A percentile compares a stretch with the other conserved stretches of the same genome.
Evolutionary conservation across 1,140 invertebrate species (phyloP).

Genomic region (Calycopis cecrops): DNA sequence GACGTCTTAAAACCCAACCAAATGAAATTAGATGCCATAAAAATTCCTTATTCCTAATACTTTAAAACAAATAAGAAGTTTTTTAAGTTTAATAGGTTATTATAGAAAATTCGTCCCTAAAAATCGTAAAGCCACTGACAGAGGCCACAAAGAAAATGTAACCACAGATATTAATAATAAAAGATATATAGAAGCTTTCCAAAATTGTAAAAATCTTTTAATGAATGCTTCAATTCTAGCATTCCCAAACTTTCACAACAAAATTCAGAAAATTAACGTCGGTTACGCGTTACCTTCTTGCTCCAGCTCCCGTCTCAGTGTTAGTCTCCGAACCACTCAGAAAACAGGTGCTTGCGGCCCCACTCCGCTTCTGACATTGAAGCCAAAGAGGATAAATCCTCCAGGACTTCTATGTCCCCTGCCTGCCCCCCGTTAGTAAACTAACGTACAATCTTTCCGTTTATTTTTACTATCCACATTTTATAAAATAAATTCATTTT

Average conservation of each 20-base stretch:
- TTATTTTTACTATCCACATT: no score
- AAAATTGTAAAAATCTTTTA: conserved; percentile 21
- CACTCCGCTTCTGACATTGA: no score
- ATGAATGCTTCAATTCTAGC: conserved; percentile 31
- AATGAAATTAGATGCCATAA: conserved; percentile 51
- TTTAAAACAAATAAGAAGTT: conserved; percentile 42
- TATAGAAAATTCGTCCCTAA: not conserved
- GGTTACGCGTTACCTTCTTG: no score
- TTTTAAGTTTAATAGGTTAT: not conserved
- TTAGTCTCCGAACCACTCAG: no score
- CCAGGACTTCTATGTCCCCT: no score
- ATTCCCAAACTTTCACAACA: conserved; percentile 39
- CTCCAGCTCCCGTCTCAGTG: no score
- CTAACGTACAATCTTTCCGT: no score
- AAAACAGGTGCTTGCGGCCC: no score
- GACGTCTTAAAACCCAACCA: conserved; percentile 60
- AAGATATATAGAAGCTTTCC: conserved; percentile 37
- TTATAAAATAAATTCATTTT: no score
- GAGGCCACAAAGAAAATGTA: conserved; percentile 45
- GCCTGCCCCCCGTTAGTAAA: no score
- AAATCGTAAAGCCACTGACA: conserved; percentile 17
- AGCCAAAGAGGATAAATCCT: no score
- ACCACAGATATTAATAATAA: conserved; percentile 31
- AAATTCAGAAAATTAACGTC: no score
- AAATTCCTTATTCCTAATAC: conserved; percentile 56